These are phyloP conservation scores for Sphaerophoria rueppellii DNA, from an alignment of 2,888 invertebrate species.

Conservation along the genomic window DNA sequence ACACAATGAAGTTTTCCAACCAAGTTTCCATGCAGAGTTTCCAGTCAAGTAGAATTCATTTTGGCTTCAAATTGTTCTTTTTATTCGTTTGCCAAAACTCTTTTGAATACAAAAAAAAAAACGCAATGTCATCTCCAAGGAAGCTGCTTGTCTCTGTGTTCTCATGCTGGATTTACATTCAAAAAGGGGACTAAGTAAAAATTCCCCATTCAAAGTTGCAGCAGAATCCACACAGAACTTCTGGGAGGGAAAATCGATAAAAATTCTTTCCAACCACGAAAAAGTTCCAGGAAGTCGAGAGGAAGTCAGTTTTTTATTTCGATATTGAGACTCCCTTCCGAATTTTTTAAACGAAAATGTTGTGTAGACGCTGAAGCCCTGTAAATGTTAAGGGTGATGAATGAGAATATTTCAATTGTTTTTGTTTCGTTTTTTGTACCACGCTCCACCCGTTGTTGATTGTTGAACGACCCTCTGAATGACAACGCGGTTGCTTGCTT, in stretches of 20 bases:
- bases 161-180: constrained; percentile 8
- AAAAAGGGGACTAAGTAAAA: constrained; percentile 31
- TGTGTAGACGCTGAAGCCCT: constrained; percentile 5
- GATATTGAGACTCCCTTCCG: background rate
- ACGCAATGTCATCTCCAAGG: constrained; percentile 4
- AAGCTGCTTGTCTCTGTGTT: constrained; percentile 20
- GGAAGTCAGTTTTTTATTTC: constrained; percentile 11
- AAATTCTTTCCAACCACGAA: constrained; percentile 38
- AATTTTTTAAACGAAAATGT: background rate
- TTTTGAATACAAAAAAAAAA: constrained; percentile 28
- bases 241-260: constrained; percentile 58
- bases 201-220: constrained; percentile 40
- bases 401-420: constrained; percentile 24
- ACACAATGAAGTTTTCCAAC: constrained; percentile 47
- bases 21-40: constrained; percentile 34
- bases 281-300: constrained; percentile 31
- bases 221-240: background rate
- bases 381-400: background rate
- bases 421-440: constrained; percentile 12
- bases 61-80: constrained; percentile 3
- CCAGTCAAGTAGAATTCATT: constrained; percentile 58
- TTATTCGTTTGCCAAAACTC: constrained; percentile 21
- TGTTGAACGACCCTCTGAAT: constrained; percentile 10
- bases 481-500: constrained; percentile 5
- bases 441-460: background rate